Base-by-base conservation (phyloP, 1,140 invertebrate species). In the Coelopa frigida region DNA sequence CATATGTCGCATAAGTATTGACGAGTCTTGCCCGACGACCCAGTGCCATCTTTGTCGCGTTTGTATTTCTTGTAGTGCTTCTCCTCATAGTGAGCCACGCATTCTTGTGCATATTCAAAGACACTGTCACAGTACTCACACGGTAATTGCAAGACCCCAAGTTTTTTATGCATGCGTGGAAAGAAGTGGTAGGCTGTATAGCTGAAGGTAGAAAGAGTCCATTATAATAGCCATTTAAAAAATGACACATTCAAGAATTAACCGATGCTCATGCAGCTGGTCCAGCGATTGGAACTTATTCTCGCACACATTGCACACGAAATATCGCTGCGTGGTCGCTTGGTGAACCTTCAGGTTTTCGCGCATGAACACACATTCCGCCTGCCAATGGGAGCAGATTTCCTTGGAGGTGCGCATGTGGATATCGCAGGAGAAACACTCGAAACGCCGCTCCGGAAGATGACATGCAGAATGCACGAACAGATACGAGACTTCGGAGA, bases 1-100 rank as follows among this genome's bases (percentile, higher is more conserved):
- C 77, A 79, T 27, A 76, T 73, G 40, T 79, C 77, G 44, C 77
- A 79, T 7, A 79, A 67, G 44, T 77, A 79, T 18, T 75, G 75
- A 27, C 77, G 66, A n/a, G 55, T 21, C 11, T 58, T 57, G 0
- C 50, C 52, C 18, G 51, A 48, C 0, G 31, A 26, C 0, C 24
- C 47, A 14, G 23, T 18, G 15, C 47, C 41, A 10, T 66, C 59
- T 42, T 60, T 73, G 7, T 67, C 59, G 0, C 55, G 54, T 22
- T 58, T 63, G 35, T 58, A 58, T 14, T 65, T 67, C 38, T 59
- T 61, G 1, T 55, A 27, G 37, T 70, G 67, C 37, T 65, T 63
- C 22, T 61, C 58, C 40, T 60, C 59, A 37, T 55, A 70, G 51
- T 76, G 74, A 10, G 61, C 52, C 27, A 68, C 54, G 12, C 73